phyloP scores from a whole-genome alignment of 2,113 vertebrate genomes.

The Vidua chalybeata region DNA sequence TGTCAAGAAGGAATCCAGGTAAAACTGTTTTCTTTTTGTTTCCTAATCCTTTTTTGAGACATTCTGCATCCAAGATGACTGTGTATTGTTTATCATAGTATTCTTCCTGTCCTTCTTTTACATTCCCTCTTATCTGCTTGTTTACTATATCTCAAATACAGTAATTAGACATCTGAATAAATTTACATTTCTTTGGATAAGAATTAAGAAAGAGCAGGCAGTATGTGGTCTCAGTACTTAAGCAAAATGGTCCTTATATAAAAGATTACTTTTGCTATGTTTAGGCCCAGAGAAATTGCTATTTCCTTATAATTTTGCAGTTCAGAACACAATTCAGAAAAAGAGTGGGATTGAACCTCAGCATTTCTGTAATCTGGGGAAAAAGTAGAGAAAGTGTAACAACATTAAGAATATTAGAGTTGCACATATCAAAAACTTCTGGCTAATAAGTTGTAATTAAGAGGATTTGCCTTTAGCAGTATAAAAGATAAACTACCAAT shows the following conservation, averaged over 20 bases:
- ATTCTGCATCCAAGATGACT: not conserved
- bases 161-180: slow-evolving; percentile 6
- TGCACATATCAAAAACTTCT: not conserved
- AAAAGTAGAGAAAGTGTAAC: not conserved
- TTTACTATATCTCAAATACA: not conserved
- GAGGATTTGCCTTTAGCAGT: slow-evolving; percentile 16
- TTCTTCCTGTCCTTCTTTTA: not conserved
- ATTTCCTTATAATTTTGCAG: not conserved
- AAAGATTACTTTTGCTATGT: not conserved
- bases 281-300: not conserved
- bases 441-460: not conserved
- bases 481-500: not conserved
- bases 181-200: slow-evolving; percentile 24
- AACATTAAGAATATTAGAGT: not conserved
- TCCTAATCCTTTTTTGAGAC: not conserved
- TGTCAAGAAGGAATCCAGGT: not conserved
- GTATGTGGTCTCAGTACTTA: not conserved
- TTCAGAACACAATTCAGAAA: not conserved
- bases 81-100: not conserved
- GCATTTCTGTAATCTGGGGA: not conserved
- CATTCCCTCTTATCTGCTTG: not conserved
- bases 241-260: not conserved
- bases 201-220: not conserved
- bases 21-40: slow-evolving; percentile 2
- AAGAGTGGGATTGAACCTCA: not conserved